These are phyloP conservation scores for Sebastes itinus DNA, from an alignment of 2,797 vertebrate genomes.

Conservation along the genomic window DNA sequence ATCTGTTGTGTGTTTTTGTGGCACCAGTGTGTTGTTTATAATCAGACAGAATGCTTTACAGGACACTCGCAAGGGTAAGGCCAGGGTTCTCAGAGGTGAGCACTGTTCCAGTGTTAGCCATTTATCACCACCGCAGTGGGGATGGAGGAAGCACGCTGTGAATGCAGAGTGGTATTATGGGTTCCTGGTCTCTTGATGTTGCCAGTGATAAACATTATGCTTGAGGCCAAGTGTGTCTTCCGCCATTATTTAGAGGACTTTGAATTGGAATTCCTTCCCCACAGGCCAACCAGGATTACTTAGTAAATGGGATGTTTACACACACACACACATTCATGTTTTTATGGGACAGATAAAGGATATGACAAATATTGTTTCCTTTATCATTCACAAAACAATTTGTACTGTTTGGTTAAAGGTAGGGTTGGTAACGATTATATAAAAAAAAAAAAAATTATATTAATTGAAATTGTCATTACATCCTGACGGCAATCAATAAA, in stretches of 20 bases:
- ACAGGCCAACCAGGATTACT: conserved; percentile 50
- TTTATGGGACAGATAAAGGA: conserved; percentile 21
- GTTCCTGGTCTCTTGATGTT: conserved; percentile 72
- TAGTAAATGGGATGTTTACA: conserved; percentile 60
- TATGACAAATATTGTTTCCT: conserved; percentile 5
- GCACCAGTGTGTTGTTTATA: conserved; percentile 54
- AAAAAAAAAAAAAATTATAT: not conserved
- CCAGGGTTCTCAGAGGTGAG: conserved; percentile 75
- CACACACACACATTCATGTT: conserved; percentile 45
- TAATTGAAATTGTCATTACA: too few species aligned
- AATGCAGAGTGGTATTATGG: conserved; percentile 78
- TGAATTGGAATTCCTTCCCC: conserved; percentile 61
- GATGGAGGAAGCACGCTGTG: conserved; percentile 66
- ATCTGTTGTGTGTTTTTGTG: conserved; percentile 33
- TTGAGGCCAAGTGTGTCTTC: conserved; percentile 72
- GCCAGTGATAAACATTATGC: conserved; percentile 76
- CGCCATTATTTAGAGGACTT: conserved; percentile 71
- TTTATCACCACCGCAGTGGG: conserved; percentile 76
- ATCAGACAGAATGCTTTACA: conserved; percentile 76
- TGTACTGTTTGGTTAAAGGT: not conserved
- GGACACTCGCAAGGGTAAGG: conserved; percentile 78
- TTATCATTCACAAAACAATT: not conserved
- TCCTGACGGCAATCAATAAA: too few species aligned
- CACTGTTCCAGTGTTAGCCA: conserved; percentile 68
- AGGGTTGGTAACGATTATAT: not conserved